Evolutionary conservation across 64 coral and sea anemone species (phyloP).

Genomic region (Pocillopora damicornis): DNA sequence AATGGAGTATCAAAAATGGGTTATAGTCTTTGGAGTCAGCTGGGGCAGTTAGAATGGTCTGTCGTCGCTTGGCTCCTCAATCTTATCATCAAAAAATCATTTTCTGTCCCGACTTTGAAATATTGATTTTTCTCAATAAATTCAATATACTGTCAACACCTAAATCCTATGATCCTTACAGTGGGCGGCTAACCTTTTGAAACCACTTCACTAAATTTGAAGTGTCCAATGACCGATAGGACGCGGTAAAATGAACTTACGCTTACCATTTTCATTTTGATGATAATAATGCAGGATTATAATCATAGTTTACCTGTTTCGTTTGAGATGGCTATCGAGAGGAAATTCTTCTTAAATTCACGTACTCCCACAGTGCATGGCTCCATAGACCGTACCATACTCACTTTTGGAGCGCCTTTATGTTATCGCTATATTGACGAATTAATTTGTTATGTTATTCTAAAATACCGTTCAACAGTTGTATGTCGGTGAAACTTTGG

Average conservation of each 20-base stretch:
- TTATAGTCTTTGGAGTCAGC: no score
- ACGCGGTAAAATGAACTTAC: neutral
- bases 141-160: neutral
- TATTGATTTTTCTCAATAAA: neutral
- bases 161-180: neutral
- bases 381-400: neutral
- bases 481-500: neutral
- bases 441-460: neutral
- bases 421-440: neutral
- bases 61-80: neutral
- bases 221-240: neutral
- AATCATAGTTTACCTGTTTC: neutral
- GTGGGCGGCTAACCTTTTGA: neutral
- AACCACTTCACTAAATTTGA: neutral
- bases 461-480: neutral
- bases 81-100: neutral
- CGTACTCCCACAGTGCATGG: slow-evolving; percentile 3
- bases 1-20: neutral
- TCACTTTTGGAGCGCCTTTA: neutral
- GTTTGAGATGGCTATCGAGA: neutral
- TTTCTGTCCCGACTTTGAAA: neutral
- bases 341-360: slow-evolving; percentile 1
- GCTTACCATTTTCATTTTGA: neutral
- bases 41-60: neutral
- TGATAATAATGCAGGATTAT: neutral